Conservation (phyloP, 2,113 vertebrate species). For the Alces alces region DNA sequence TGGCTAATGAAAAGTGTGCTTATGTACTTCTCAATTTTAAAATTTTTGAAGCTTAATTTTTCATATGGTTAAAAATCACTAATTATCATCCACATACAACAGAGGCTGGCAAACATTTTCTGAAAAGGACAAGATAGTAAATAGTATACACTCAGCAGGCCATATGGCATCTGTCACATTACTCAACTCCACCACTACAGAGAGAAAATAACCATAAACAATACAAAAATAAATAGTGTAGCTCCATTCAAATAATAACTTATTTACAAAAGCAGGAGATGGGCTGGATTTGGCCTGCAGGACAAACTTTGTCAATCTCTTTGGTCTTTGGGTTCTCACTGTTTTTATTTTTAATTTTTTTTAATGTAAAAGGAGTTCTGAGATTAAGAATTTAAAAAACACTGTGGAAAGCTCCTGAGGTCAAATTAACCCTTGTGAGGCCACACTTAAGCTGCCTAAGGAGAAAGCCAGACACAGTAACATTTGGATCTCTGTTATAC, state of each 20-base stretch:
- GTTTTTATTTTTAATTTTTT: neutral
- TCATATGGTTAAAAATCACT: neutral
- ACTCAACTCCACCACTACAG: neutral
- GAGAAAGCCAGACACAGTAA: neutral
- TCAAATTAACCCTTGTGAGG: neutral
- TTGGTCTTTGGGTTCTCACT: neutral
- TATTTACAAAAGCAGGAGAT: neutral
- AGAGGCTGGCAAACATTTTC: neutral
- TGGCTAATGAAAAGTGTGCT: neutral
- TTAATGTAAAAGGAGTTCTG: neutral
- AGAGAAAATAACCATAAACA: neutral
- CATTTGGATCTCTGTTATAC: neutral
- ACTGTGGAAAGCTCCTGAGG: neutral
- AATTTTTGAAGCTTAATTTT: neutral
- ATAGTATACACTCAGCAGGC: neutral
- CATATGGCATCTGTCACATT: neutral
- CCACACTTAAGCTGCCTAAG: neutral
- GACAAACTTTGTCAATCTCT: neutral
- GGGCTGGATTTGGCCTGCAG: neutral
- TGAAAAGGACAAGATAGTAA: neutral
- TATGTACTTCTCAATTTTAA: neutral
- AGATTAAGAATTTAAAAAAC: neutral
- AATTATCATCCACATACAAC: neutral
- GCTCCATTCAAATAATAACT: neutral
- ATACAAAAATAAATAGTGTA: neutral